Evolutionary conservation across 2,113 vertebrate genomes (phyloP), one percentile per base, ranked within the genome.

Genomic region (Halichoeres trimaculatus): DNA sequence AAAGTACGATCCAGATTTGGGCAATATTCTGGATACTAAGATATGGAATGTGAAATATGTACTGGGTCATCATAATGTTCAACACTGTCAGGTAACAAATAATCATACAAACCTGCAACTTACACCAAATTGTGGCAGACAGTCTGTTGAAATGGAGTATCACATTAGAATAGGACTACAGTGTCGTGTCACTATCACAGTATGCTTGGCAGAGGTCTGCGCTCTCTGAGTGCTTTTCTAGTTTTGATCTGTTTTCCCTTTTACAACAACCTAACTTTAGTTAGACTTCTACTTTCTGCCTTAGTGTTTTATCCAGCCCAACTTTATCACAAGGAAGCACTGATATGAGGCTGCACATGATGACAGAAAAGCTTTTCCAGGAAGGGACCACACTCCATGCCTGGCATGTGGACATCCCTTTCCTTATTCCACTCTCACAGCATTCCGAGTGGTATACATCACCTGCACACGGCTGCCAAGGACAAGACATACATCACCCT

Each of bases 401-500:
- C 55, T 80, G 64, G 72, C 75, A 84, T 20, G 35, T 60, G 38
- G 60, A 71, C 54, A 62, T 58, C 67, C 65, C 23, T 58, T 74
- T 73, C 62, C 69, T 47, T 78, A 70, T 74, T 74, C 45, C 55
- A 22, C 76, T 83, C 70, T 79, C 51, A 4, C 60, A 34, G 76
- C 80, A 87, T 92, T 91, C 85, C 88, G 83, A 55, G 53, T 54
- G 50, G 74, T 83, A 88, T 70, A 83, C 54, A 88, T 91, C 86
- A 91, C 89, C 80, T 83, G 78, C 55, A 64, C 52, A 36, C 58
- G 48, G 55, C 76, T 80, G 88, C 89, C 89, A 88, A 91, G 83
- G 74, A 86, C 82, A 35, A 87, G 59, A 80, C 76, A 90, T 90
- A 74, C 76, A 92, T 92, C 88, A 88, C 68, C 56, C 76, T 80